phyloP scores from a whole-genome alignment of 2,797 vertebrate genomes.

The Podargus strigoides region DNA sequence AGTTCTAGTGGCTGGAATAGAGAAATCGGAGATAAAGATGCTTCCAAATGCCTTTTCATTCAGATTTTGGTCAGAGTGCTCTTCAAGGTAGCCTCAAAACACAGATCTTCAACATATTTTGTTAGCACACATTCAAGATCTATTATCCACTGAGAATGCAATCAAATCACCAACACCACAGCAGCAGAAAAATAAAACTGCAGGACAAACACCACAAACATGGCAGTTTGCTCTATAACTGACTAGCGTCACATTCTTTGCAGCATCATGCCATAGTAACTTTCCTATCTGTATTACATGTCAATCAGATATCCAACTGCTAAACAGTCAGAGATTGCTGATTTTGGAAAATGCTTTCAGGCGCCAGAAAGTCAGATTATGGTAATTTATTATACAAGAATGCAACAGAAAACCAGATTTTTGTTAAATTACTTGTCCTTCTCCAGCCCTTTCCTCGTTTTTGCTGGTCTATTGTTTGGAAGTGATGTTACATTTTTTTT shows the following conservation, averaged over 20 bases:
- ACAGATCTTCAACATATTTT: not conserved
- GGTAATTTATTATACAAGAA: not conserved
- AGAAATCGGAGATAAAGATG: not conserved
- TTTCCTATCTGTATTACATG: not conserved
- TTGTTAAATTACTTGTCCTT: not conserved
- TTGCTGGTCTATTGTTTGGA: not conserved
- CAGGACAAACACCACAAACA: not conserved
- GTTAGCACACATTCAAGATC: not conserved
- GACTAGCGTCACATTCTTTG: not conserved
- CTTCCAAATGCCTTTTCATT: not conserved
- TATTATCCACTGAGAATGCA: not conserved
- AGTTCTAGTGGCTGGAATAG: not conserved
- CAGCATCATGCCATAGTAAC: not conserved
- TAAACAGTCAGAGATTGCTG: not conserved
- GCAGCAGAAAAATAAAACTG: not conserved
- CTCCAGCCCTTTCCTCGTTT: not conserved
- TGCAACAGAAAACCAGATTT: not conserved
- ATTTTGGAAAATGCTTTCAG: not conserved
- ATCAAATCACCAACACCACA: not conserved
- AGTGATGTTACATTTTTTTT: not conserved
- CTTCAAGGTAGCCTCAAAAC: not conserved
- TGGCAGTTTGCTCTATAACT: not conserved
- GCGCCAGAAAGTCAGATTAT: slow-evolving; percentile 14
- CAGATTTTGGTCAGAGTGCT: not conserved
- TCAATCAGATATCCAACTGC: not conserved